Percentiles rank a stretch among this genome's conserved stretches.
Conservation (phyloP, 1,140 invertebrate species). For the Drosophila albomicans region DNA sequence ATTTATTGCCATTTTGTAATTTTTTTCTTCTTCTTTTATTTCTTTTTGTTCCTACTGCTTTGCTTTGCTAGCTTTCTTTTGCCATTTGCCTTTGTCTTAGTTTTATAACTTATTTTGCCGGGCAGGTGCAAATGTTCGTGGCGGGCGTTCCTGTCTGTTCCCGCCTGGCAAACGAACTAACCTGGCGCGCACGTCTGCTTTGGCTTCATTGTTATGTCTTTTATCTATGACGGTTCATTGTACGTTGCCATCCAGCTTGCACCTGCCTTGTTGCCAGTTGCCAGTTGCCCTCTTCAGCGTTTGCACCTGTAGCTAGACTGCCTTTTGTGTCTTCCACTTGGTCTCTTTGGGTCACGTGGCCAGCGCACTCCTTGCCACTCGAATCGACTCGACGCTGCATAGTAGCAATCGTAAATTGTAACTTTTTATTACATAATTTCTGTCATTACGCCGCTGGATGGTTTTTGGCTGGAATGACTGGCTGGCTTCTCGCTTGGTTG, state of each 20-base stretch:
- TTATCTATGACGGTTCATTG: slow-evolving; percentile 82
- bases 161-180: slow-evolving; percentile 9
- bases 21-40: slow-evolving; percentile 44
- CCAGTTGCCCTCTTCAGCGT: background rate
- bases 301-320: slow-evolving; percentile 63
- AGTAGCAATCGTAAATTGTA: slow-evolving; percentile 81
- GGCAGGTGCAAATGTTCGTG: slow-evolving; percentile 76
- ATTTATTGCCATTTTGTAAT: slow-evolving; percentile 82
- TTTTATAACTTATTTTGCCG: slow-evolving; percentile 78
- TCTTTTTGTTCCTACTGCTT: slow-evolving; percentile 19
- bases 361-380: background rate
- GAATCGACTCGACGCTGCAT: background rate
- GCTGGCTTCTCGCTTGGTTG: slow-evolving; percentile 30
- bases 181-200: slow-evolving; percentile 67
- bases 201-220: slow-evolving; percentile 79
- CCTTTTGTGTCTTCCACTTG: slow-evolving; percentile 12
- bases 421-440: slow-evolving; percentile 84
- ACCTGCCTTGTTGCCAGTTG: background rate
- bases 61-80: slow-evolving; percentile 18
- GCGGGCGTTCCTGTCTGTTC: slow-evolving; percentile 20
- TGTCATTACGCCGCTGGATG: slow-evolving; percentile 77
- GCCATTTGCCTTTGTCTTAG: slow-evolving; percentile 66
- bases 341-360: slow-evolving; percentile 62
- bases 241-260: slow-evolving; percentile 44
- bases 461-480: slow-evolving; percentile 19